Evolutionary conservation across 2,797 vertebrate species (phyloP).

Genomic region (Spinus olivaceus): DNA sequence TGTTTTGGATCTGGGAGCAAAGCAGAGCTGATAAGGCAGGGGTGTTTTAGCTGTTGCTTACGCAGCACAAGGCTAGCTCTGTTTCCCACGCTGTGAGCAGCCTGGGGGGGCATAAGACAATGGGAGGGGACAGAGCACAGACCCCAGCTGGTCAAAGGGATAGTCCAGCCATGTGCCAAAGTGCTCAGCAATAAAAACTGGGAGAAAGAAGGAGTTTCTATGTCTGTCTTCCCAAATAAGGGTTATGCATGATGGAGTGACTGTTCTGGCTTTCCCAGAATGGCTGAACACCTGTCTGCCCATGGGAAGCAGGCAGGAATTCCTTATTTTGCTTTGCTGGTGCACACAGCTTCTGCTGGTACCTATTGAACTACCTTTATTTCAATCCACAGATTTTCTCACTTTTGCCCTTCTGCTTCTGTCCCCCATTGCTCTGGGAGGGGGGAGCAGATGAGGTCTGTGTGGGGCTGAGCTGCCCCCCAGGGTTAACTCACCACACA

Average conservation of each 20-base stretch:
- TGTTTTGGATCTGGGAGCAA: neutral
- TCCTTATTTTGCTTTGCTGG: neutral
- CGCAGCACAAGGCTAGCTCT: neutral
- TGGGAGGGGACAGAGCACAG: neutral
- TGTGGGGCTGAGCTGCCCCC: neutral
- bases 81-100: neutral
- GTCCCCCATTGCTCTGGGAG: neutral
- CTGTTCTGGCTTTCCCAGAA: neutral
- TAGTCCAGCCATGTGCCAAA: neutral
- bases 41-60: neutral
- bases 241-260: neutral
- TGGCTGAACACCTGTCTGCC: neutral
- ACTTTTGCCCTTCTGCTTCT: neutral
- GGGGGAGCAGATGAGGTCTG: accelerated
- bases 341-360: neutral
- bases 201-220: neutral
- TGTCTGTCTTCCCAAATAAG: neutral
- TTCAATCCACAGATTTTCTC: neutral
- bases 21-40: neutral
- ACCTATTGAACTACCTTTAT: neutral
- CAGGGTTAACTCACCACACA: neutral
- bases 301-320: neutral
- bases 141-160: neutral
- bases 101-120: neutral
- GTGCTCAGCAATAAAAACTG: neutral